These are phyloP conservation scores for Drepana arcuata DNA, from an alignment of 1,140 invertebrate species.

Conservation along the genomic window DNA sequence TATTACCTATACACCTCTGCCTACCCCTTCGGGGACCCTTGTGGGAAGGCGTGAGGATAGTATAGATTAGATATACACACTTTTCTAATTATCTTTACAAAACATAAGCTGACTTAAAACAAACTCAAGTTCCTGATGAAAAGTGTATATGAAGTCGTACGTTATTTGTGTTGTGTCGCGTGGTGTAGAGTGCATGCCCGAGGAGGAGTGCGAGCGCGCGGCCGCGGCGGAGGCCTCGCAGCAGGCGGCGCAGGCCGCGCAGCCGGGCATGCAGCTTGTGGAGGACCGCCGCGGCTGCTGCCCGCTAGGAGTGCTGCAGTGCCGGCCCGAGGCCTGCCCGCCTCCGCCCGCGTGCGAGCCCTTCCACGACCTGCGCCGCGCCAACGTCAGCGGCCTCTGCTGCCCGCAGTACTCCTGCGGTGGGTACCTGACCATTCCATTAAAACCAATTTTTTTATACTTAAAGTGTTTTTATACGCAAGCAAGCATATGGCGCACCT, in stretches of 20 bases:
- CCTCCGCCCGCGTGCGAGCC: constrained; percentile 72
- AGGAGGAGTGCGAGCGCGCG: constrained; percentile 76
- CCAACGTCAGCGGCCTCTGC: constrained; percentile 70
- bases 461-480: no score
- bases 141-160: no score
- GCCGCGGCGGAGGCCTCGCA: constrained; percentile 48
- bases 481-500: no score
- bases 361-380: constrained; percentile 69
- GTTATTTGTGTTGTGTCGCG: no score
- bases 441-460: no score
- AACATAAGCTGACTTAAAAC: no score
- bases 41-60: no score
- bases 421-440: constrained; percentile 40
- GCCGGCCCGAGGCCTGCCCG: constrained; percentile 75
- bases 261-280: constrained; percentile 75
- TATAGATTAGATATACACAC: no score
- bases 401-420: constrained; percentile 79
- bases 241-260: constrained; percentile 59
- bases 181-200: constrained; percentile 76
- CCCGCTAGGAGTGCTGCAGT: constrained; percentile 73
- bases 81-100: no score
- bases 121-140: no score
- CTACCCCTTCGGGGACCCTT: no score
- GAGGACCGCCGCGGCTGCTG: constrained; percentile 80
- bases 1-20: no score